phyloP scores from a whole-genome alignment of 1,140 invertebrate genomes.

The Saxidomus purpurata region DNA sequence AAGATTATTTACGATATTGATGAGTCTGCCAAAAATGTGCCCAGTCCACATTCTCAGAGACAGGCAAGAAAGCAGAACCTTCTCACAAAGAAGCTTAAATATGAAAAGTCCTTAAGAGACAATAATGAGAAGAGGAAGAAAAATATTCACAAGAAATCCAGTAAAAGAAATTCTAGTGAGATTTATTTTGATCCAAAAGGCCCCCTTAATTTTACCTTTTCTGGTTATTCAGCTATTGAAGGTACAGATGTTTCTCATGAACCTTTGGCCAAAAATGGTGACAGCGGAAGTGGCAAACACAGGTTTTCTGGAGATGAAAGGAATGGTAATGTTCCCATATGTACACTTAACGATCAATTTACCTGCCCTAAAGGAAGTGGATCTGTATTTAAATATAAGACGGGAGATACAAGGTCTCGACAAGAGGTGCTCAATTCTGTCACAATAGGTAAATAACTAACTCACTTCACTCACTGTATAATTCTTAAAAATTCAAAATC shows the following conservation, averaged over 20 bases:
- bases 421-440: neutral
- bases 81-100: neutral
- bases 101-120: neutral
- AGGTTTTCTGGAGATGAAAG: neutral
- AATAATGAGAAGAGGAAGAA: neutral
- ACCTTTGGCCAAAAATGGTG: neutral
- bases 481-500: no score
- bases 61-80: neutral
- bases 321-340: neutral
- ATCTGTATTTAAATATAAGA: neutral
- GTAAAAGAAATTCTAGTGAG: neutral
- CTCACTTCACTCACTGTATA: no score
- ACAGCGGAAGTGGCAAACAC: neutral
- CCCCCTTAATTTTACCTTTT: neutral
- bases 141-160: neutral
- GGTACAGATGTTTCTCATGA: neutral
- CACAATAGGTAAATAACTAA: neutral
- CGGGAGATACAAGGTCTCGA: neutral
- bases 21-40: neutral
- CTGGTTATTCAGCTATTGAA: neutral
- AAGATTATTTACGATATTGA: constrained; percentile 4
- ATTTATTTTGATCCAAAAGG: neutral
- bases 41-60: neutral
- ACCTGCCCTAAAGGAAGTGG: neutral
- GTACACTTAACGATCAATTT: constrained; percentile 11